These are phyloP conservation scores for Seriola quinqueradiata DNA, from an alignment of 2,113 vertebrate species.

Conservation along the genomic window DNA sequence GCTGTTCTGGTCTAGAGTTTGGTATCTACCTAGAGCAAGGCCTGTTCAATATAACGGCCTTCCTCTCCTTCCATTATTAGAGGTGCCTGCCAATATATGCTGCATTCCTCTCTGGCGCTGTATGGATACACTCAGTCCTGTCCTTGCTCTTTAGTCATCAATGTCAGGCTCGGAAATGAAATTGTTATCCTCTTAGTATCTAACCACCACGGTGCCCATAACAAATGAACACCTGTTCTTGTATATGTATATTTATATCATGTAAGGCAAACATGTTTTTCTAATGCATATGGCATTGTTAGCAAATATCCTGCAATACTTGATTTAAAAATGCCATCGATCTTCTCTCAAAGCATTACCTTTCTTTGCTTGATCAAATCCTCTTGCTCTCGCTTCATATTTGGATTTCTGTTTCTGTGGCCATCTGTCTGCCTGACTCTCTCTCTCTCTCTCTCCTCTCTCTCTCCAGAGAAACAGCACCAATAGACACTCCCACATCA, in stretches of 20 bases:
- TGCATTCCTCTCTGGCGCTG: constrained; percentile 23
- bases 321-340: background rate
- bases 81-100: constrained; percentile 40
- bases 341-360: background rate
- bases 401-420: background rate
- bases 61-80: constrained; percentile 49
- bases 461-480: background rate
- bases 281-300: background rate
- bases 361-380: background rate
- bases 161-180: constrained; percentile 11
- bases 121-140: background rate
- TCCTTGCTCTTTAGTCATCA: constrained; percentile 28
- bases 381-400: background rate
- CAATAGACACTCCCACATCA: background rate
- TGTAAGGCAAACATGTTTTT: background rate
- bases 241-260: background rate
- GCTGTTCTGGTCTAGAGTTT: background rate
- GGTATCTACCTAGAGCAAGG: constrained; percentile 39
- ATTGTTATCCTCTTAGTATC: background rate
- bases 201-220: background rate
- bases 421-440: background rate
- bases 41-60: constrained; percentile 49
- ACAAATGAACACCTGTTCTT: background rate
- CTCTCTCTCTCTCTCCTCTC: background rate
- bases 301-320: background rate